Evolutionary conservation across 1,140 invertebrate species (phyloP), one percentile per base, ranked within the genome.

Genomic region (Drosophila hydei): DNA sequence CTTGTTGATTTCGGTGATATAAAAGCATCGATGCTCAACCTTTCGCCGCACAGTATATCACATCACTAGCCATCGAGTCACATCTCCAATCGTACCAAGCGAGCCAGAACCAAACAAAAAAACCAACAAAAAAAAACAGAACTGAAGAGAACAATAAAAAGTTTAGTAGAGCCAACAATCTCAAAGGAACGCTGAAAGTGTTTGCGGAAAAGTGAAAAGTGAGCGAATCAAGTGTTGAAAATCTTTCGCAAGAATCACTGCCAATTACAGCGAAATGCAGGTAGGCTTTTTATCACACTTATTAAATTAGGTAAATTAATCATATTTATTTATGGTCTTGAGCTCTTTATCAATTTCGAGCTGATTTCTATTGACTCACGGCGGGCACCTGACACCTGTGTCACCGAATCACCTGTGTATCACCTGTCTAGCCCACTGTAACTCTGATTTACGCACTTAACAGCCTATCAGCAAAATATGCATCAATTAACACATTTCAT

Each of bases 1-100:
- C 77, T 87, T 85, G 80, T 85, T 81, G 81, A 80, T 61, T 85
- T 87, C 77, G 80, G 77, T 61, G 61, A 87, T 85, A 85, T 85
- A 85, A 85, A 80, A 87, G 81, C 80, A 70, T 77, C 69, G 73
- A 81, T 67, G 83, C 77, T 81, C 74, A 87, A 87, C 74, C 77
- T 87, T 85, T 79, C 60, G 80, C 64, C 81, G 63, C 77, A 87
- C 80, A 87, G 81, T 85, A 73, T 65, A 75, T 63, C 79, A 81
- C 71, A 75, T 68, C 79, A 81, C 65, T 78, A 77, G 79, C 75
- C 79, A 52, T 12, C 67, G 30, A 70, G 64, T 60, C 58, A 73
- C 79, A 81, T 83, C 79, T 75, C 75, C 65, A 65, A 68, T 59
- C 59, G 64, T 67, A 74, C 67, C 51, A 45, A 69, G 59, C 55